Evolutionary conservation across 1,140 invertebrate species (phyloP).

Genomic region (Drosophila bocki): DNA sequence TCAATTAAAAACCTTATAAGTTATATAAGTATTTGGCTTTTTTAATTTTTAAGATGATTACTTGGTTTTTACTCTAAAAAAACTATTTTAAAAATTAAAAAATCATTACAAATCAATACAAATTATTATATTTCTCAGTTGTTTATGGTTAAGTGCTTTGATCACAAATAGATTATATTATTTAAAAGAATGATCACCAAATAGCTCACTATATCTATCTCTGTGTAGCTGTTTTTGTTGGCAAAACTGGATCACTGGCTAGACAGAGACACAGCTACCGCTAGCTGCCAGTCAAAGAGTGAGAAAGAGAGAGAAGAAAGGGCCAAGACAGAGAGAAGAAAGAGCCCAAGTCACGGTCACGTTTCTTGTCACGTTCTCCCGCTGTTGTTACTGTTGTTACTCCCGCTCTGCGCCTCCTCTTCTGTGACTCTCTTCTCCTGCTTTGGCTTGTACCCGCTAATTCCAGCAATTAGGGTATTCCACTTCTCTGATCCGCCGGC

Average conservation of each 20-base stretch:
- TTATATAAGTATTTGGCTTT: background rate
- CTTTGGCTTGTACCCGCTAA: slow-evolving; percentile 20
- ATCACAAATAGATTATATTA: background rate
- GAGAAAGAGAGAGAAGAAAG: background rate
- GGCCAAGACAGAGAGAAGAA: slow-evolving; percentile 1
- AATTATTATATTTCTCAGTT: background rate
- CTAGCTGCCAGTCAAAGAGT: background rate
- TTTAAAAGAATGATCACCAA: background rate
- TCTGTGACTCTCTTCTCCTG: slow-evolving; percentile 15
- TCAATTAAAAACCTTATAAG: too few relatives aligned
- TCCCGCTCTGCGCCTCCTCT: slow-evolving; percentile 17
- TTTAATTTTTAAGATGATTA: background rate
- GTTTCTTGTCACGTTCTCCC: slow-evolving; percentile 76
- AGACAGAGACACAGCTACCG: slow-evolving; percentile 10
- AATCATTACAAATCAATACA: background rate
- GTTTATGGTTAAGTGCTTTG: background rate
- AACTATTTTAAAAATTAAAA: background rate
- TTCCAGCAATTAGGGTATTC: slow-evolving; percentile 21
- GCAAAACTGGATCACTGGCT: slow-evolving; percentile 46
- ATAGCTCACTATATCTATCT: background rate
- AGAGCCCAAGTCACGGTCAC: slow-evolving; percentile 74
- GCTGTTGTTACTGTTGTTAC: slow-evolving; percentile 22
- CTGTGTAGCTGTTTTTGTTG: slow-evolving; percentile 21
- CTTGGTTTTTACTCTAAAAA: background rate
- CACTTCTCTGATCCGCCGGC: slow-evolving; percentile 9